A percentile compares a stretch with the other conserved stretches of the same genome.
phyloP scores from a whole-genome alignment of 2,113 vertebrate genomes.

The Peromyscus maniculatus region DNA sequence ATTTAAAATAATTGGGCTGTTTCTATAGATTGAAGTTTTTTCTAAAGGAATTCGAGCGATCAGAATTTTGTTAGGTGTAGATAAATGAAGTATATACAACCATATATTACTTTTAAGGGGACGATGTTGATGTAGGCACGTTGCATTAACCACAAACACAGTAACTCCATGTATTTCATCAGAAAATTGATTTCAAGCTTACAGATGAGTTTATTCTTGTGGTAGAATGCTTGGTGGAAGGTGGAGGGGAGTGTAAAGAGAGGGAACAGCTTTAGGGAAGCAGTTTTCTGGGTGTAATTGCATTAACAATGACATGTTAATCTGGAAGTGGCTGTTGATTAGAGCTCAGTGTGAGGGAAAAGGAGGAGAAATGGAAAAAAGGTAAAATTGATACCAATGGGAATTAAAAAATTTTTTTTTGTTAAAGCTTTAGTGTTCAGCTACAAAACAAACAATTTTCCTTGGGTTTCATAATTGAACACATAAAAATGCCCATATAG shows the following conservation, averaged over 20 bases:
- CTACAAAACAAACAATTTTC: constrained; percentile 64
- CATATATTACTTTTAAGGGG: background rate
- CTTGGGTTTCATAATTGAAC: constrained; percentile 57
- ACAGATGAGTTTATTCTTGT: constrained; percentile 57
- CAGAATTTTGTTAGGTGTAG: constrained; percentile 77
- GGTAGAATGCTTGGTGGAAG: constrained; percentile 67
- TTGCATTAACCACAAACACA: constrained; percentile 77
- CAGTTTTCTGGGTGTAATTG: constrained; percentile 83
- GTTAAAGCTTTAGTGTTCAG: constrained; percentile 55
- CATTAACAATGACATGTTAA: constrained; percentile 82
- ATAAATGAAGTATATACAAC: constrained; percentile 78
- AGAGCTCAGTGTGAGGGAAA: constrained; percentile 71
- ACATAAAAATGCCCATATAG: background rate
- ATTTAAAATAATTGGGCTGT: constrained; percentile 79
- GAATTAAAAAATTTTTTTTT: constrained; percentile 71
- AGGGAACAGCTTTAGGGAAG: constrained; percentile 82
- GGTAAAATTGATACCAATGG: constrained; percentile 63
- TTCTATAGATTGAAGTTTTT: constrained; percentile 80
- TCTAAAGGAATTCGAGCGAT: constrained; percentile 70
- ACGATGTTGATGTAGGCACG: constrained; percentile 77
- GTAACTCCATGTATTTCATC: constrained; percentile 73
- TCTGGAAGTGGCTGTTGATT: constrained; percentile 83
- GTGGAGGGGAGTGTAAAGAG: constrained; percentile 51
- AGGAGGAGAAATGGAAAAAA: constrained; percentile 73
- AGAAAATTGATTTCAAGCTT: constrained; percentile 78